Base-by-base conservation (phyloP, 1,140 invertebrate species). In the Idris sp. region DNA sequence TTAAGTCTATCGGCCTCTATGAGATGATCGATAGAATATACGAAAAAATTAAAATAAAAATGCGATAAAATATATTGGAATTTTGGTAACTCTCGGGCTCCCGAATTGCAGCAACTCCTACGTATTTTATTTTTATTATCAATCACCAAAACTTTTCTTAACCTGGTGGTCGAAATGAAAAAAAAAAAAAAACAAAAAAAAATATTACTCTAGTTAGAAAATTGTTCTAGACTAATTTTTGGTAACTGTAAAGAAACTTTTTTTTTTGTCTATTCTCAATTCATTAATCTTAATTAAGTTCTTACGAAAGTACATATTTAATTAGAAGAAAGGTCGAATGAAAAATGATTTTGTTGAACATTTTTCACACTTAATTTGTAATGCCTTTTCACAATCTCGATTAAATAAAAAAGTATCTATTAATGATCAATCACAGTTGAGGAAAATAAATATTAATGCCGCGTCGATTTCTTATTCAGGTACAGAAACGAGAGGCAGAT, bases 31-130 rank as follows among this genome's bases (percentile, higher is more conserved):
- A 68, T 64, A 56, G 56, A 62, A 74, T 51, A 49, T 18, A 14
- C 48, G 71, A n/a, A n/a, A n/a, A 31, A 68, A 68, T 74, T 74
- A 74, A 49, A 74, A 74, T 74, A 74, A 74, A 74, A 62, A 68
- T 56, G 48, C 72, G 49, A 74, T 74, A 74, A 67, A 59, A 8
- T 28, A 26, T 28, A 62, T 43, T 25, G 28, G 68, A 35, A 58
- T 49, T 64, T 73, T 15, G 33, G 51, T 35, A 35, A 16, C 35
- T 16, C 30, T 13, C 61, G 30, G 54, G 61, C 61, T 74, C 54
- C 61, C 43, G 71, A 54, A 74, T 74, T 74, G 54, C 61, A 54
- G 58, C 35, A 67, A 67, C 61, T 74, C 69, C 59, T 54, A 61
- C 61, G 61, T 61, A 54, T n/a, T n/a, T n/a, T n/a, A n/a, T n/a